Conservation (phyloP, 1,140 invertebrate genomes). For the Holotrichia oblita region DNA sequence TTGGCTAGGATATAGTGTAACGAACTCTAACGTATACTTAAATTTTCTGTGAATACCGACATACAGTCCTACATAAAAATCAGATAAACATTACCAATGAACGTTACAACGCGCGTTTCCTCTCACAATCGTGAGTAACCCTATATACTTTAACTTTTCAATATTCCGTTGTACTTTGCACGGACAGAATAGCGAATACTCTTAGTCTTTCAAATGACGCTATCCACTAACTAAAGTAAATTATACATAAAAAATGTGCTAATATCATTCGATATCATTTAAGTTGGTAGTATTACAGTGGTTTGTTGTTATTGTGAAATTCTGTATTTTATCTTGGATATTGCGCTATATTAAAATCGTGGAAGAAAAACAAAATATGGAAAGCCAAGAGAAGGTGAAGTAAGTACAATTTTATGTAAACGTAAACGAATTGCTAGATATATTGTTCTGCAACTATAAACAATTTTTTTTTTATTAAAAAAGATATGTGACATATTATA, state of each 20-base stretch:
- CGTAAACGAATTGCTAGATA: neutral
- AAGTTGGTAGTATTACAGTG: conserved; percentile 3
- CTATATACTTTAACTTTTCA: neutral
- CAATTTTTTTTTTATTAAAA: neutral
- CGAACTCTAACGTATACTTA: too few species aligned
- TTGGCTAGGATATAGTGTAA: too few species aligned
- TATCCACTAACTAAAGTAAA: neutral
- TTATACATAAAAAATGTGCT: conserved; percentile 12
- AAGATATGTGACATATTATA: neutral
- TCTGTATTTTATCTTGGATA: neutral
- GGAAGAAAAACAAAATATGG: neutral
- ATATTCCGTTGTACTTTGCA: conserved; percentile 23
- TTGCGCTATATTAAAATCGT: neutral
- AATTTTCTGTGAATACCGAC: neutral
- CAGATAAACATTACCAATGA: neutral
- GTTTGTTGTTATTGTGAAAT: conserved; percentile 22
- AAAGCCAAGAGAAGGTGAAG: conserved; percentile 1
- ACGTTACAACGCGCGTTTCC: conserved; percentile 2
- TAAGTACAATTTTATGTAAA: neutral
- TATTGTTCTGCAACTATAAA: neutral
- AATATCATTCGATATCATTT: neutral
- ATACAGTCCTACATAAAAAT: neutral
- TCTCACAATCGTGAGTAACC: neutral
- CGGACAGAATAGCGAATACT: neutral
- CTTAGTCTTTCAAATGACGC: neutral